Evolutionary conservation across 64 coral and sea anemone genomes (phyloP).

Genomic region (Trachythela sp.): DNA sequence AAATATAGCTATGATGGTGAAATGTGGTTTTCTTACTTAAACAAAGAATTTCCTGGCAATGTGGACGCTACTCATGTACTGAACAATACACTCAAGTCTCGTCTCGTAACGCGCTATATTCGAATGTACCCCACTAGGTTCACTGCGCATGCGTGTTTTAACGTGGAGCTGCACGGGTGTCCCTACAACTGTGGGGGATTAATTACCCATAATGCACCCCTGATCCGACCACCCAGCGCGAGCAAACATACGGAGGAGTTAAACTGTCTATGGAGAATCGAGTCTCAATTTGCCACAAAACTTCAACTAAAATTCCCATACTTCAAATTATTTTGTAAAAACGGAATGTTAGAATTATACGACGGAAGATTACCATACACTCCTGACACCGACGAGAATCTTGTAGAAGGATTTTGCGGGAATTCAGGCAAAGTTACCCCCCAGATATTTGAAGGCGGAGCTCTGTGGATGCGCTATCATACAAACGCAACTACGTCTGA

Average conservation of each 20-base stretch:
- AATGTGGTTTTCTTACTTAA: not conserved
- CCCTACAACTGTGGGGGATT: not conserved
- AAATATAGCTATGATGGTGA: not conserved
- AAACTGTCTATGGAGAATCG: constrained; percentile 1
- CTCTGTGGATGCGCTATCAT: not conserved
- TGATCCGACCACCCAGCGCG: not conserved
- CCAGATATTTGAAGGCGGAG: not conserved
- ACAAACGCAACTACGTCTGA: not conserved
- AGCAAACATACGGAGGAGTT: not conserved
- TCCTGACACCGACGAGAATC: not conserved
- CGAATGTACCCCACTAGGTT: not conserved
- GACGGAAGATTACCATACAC: not conserved
- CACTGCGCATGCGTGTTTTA: not conserved
- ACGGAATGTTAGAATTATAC: not conserved
- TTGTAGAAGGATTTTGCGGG: not conserved
- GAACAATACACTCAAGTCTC: not conserved
- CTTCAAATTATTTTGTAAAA: not conserved
- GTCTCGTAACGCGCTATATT: not conserved
- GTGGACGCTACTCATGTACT: not conserved
- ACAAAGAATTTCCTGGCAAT: not conserved
- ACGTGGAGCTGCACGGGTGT: not conserved
- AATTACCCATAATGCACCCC: not conserved
- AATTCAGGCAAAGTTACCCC: not conserved
- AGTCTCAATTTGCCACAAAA: not conserved
- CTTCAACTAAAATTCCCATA: not conserved